These are phyloP conservation scores for Ypsolopha scabrella DNA, from an alignment of 2,888 invertebrate species.

Conservation along the genomic window DNA sequence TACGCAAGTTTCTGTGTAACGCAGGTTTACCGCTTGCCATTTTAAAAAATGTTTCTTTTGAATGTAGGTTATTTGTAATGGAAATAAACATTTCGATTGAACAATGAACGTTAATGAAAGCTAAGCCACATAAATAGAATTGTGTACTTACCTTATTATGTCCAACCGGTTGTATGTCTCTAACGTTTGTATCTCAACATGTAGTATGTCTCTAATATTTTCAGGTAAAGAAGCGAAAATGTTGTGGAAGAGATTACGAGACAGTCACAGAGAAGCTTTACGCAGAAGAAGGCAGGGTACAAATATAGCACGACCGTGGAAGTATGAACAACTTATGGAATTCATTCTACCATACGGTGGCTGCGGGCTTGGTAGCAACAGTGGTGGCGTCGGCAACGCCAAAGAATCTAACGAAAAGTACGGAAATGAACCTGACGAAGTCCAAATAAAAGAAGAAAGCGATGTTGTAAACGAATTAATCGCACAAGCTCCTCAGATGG, in stretches of 20 bases:
- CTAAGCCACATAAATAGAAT: no score
- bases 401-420: neutral
- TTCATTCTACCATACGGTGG: constrained; percentile 9
- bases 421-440: neutral
- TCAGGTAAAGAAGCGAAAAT: constrained; percentile 16
- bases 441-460: neutral
- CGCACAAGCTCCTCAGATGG: neutral
- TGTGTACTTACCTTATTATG: no score
- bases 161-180: no score
- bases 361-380: neutral
- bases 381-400: no score
- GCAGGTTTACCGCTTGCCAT: no score
- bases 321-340: constrained; percentile 16
- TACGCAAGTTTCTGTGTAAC: no score
- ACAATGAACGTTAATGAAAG: no score
- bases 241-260: constrained; percentile 16
- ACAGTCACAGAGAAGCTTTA: constrained; percentile 17
- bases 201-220: constrained; percentile 1
- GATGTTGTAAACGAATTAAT: neutral
- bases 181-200: no score
- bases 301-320: constrained; percentile 14
- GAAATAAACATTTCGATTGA: no score
- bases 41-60: no score
- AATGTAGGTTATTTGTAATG: no score
- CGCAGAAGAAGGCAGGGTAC: constrained; percentile 12